Evolutionary conservation across 1,140 invertebrate genomes (phyloP).

Genomic region (Mamestra configurata): DNA sequence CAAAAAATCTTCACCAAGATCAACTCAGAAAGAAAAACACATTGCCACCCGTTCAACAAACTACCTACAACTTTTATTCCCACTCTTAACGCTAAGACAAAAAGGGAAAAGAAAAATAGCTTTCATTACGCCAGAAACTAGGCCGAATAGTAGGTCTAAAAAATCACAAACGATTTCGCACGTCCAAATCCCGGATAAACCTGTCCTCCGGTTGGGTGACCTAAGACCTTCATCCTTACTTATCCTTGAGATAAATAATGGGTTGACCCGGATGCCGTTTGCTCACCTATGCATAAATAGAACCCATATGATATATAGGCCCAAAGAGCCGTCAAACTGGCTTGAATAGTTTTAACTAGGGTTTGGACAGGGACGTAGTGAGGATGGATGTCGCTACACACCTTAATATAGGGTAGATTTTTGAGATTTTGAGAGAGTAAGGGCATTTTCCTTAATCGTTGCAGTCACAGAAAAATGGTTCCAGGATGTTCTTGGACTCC

Average conservation of each 20-base stretch:
- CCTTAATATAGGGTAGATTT: not conserved
- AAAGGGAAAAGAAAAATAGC: not conserved
- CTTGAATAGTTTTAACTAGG: slow-evolving; percentile 13
- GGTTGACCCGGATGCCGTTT: slow-evolving; percentile 21
- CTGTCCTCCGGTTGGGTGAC: slow-evolving; percentile 21
- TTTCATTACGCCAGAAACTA: not conserved
- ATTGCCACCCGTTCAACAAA: not conserved
- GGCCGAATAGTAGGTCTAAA: not conserved
- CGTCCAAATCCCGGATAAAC: slow-evolving; percentile 30
- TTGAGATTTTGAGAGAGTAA: too few relatives aligned
- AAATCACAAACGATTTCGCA: slow-evolving; percentile 36
- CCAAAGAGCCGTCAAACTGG: not conserved
- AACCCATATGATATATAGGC: slow-evolving; percentile 29
- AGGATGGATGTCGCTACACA: not conserved
- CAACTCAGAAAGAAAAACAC: too few relatives aligned
- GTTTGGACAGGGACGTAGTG: not conserved
- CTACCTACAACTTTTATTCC: not conserved
- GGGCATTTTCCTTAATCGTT: too few relatives aligned
- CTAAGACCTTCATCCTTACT: slow-evolving; percentile 30
- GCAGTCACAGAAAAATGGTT: too few relatives aligned
- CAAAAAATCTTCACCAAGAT: not conserved
- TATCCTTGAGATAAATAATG: slow-evolving; percentile 49
- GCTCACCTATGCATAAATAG: slow-evolving; percentile 45
- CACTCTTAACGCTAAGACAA: not conserved
- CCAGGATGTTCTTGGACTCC: too few relatives aligned